Conservation (phyloP, 1,140 invertebrate species). For the Lepeophtheirus salmonis region DNA sequence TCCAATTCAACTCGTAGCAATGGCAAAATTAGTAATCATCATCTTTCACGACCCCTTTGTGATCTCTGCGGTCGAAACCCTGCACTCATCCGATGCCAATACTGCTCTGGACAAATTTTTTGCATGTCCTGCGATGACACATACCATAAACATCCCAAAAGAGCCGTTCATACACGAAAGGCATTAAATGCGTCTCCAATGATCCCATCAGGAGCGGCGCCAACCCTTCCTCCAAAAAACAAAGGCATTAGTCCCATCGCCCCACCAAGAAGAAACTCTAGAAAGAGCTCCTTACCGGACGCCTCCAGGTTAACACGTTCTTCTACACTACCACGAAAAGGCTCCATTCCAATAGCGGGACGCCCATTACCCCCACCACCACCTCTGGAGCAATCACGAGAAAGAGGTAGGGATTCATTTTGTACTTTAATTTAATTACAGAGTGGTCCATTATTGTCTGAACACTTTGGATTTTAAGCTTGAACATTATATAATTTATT, state of each 20-base stretch:
- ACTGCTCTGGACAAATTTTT: conserved; percentile 55
- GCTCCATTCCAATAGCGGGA: conserved; percentile 29
- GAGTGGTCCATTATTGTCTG: too few relatives aligned
- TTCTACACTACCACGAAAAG: conserved; percentile 24
- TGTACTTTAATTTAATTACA: too few relatives aligned
- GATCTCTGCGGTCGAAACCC: conserved; percentile 58
- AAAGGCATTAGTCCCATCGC: conserved; percentile 48
- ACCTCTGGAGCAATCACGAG: conserved; percentile 17
- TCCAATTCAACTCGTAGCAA: too few relatives aligned
- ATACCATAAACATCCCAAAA: conserved; percentile 76
- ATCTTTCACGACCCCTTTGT: conserved; percentile 39
- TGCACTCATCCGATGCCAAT: conserved; percentile 51
- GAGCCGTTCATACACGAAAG: conserved; percentile 51
- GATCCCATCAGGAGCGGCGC: conserved; percentile 35
- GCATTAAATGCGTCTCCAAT: conserved; percentile 31
- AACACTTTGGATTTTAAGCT: too few relatives aligned
- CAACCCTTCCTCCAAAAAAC: conserved; percentile 56
- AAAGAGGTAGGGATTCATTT: too few relatives aligned
- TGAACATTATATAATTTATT: too few relatives aligned
- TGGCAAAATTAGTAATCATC: too few relatives aligned
- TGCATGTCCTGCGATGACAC: conserved; percentile 75
- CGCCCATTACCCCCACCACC: conserved; percentile 30
- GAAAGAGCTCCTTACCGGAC: conserved; percentile 15
- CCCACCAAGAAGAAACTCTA: conserved; percentile 50
- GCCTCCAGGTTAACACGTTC: neutral